Evolutionary conservation across 2,888 invertebrate genomes (phyloP).

Genomic region (Sialis lutaria): DNA sequence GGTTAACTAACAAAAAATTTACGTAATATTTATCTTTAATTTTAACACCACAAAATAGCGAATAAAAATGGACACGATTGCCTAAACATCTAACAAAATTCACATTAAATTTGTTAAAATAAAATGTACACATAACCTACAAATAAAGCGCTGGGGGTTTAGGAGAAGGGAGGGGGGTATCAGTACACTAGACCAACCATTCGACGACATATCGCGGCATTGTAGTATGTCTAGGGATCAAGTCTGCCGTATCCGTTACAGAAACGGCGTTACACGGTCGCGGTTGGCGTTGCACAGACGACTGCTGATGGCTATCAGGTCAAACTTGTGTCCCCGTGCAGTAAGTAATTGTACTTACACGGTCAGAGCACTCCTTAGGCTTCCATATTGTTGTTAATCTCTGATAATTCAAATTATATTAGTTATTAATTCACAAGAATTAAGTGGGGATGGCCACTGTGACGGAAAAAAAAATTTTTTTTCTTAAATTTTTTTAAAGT

Average conservation of each 20-base stretch:
- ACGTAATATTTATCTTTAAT: no score
- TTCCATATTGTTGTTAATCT: slow-evolving; percentile 30
- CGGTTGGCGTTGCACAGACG: neutral
- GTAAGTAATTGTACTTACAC: slow-evolving; percentile 22
- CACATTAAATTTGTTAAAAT: no score
- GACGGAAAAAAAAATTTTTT: no score
- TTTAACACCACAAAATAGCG: neutral
- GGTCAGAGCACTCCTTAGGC: slow-evolving; percentile 26
- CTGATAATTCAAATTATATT: slow-evolving; percentile 17
- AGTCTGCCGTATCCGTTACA: neutral
- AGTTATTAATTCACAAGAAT: neutral
- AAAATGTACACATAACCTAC: no score
- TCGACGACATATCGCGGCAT: slow-evolving; percentile 23
- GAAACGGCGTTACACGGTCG: neutral
- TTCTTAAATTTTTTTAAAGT: no score
- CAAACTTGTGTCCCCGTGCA: slow-evolving; percentile 33
- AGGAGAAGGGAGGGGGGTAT: no score
- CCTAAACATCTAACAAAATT: no score
- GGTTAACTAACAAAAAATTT: no score
- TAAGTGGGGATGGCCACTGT: no score
- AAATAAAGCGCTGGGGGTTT: no score
- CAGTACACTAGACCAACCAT: slow-evolving; percentile 21
- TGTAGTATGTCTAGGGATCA: slow-evolving; percentile 8
- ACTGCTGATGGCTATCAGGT: slow-evolving; percentile 18
- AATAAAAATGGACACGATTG: neutral